phyloP scores from a whole-genome alignment of 2,797 vertebrate species.

The Eutrigla gurnardus region DNA sequence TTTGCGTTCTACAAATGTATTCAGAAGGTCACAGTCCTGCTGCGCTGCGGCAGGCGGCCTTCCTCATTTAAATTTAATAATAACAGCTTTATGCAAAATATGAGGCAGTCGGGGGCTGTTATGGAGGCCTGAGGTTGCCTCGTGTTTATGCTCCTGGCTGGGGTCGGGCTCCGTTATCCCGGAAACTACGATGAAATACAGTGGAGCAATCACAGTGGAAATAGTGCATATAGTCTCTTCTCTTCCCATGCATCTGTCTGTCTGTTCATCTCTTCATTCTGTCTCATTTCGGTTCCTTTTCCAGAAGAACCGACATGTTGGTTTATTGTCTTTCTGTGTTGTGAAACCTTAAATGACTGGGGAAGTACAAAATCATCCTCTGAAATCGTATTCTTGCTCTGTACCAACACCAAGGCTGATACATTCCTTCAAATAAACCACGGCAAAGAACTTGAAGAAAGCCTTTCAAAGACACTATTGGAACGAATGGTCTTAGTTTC shows the following conservation, averaged over 20 bases:
- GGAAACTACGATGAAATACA: slow-evolving; percentile 16
- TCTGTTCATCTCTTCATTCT: neutral
- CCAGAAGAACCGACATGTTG: slow-evolving; percentile 10
- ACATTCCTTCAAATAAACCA: neutral
- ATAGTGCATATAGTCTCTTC: neutral
- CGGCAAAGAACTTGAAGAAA: neutral
- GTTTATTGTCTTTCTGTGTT: slow-evolving; percentile 30
- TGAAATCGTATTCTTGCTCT: slow-evolving; percentile 9
- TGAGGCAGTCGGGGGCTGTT: slow-evolving; percentile 59
- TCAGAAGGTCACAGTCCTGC: slow-evolving; percentile 80
- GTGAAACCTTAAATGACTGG: neutral
- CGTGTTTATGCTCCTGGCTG: slow-evolving; percentile 23
- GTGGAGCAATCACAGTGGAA: slow-evolving; percentile 17
- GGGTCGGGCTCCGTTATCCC: slow-evolving; percentile 17
- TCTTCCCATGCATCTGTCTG: slow-evolving; percentile 9
- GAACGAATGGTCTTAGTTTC: neutral
- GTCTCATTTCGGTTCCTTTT: slow-evolving; percentile 14
- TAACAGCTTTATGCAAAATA: slow-evolving; percentile 79
- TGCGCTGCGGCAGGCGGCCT: slow-evolving; percentile 71
- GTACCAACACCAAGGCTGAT: neutral
- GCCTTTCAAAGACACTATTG: neutral
- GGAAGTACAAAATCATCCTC: slow-evolving; percentile 13
- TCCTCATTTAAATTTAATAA: slow-evolving; percentile 81
- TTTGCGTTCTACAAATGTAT: slow-evolving; percentile 76
- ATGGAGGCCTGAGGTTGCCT: slow-evolving; percentile 38